phyloP scores from a whole-genome alignment of 2,888 invertebrate genomes.

The Drosophila quinaria region DNA sequence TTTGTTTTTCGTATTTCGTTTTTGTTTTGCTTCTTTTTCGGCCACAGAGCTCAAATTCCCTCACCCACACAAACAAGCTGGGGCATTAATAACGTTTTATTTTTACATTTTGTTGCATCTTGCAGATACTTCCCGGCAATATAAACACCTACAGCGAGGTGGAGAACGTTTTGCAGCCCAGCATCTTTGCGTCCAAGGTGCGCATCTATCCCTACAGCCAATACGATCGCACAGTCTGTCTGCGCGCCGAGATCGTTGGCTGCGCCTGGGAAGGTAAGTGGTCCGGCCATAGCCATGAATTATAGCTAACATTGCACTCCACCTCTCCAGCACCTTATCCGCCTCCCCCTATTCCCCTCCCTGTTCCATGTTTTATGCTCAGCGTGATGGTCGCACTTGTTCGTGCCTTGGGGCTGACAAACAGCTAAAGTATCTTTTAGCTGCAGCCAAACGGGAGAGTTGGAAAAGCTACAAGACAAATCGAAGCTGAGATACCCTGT shows the following conservation, averaged over 20 bases:
- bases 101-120: constrained; percentile 29
- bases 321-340: neutral
- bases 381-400: constrained; percentile 61
- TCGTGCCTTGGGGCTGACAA: constrained; percentile 50
- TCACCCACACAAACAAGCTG: constrained; percentile 35
- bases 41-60: constrained; percentile 50
- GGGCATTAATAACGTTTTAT: constrained; percentile 61
- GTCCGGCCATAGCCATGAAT: constrained; percentile 54
- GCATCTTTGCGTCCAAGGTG: constrained; percentile 91
- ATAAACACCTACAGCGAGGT: constrained; percentile 92
- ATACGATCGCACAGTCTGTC: constrained; percentile 92
- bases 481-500: constrained; percentile 36
- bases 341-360: neutral
- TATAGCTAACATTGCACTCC: constrained; percentile 37
- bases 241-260: constrained; percentile 93
- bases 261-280: constrained; percentile 91
- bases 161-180: constrained; percentile 90
- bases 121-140: constrained; percentile 92
- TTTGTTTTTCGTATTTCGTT: constrained; percentile 12
- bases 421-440: constrained; percentile 54
- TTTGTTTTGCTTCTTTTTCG: constrained; percentile 5
- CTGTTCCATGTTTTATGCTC: neutral
- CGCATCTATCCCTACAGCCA: constrained; percentile 93
- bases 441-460: constrained; percentile 1
- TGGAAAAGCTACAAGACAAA: neutral